Evolutionary conservation across 2,113 vertebrate genomes (phyloP), one percentile per base, ranked within the genome.

Genomic region (Ctenomys sociabilis): DNA sequence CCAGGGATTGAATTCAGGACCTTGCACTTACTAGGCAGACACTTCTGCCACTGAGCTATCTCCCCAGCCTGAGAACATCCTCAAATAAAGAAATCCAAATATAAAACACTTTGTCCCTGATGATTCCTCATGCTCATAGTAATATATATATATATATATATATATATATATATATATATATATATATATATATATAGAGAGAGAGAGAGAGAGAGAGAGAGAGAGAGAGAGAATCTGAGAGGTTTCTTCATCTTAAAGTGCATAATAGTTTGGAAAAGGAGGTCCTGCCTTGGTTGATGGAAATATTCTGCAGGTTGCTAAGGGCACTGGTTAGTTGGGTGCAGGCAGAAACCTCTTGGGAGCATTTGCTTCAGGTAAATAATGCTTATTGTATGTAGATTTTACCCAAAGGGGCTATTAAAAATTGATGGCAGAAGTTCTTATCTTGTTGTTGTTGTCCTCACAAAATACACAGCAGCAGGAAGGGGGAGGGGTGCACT

Each of bases 181-280:
- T 19, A 70, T 70, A 14, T 22, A 30, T 21, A 43, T n/a, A n/a
- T n/a, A n/a, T n/a, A n/a, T n/a, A n/a, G n/a, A n/a, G n/a, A n/a
- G n/a, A n/a, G n/a, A n/a, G n/a, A n/a, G n/a, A n/a, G n/a, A n/a
- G n/a, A n/a, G n/a, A n/a, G n/a, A n/a, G n/a, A n/a, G n/a, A n/a
- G n/a, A n/a, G n/a, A n/a, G n/a, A n/a, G n/a, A 30, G 92, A 22
- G 92, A 95, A 78, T 85, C 4, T 86, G 40, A 80, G 40, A 22
- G 73, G 3, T 73, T 43, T 75, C 92, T 72, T 30, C 17, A 37
- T 90, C 45, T 83, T 96, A 14, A 32, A 86, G 49, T 73, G 13
- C 30, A 22, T 30, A 10, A 70, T 90, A 45, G 81, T 75, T 61
- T 40, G 73, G 22, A 81, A 66, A 93, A 2, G 4, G 1, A 30